Percentiles rank a stretch among this genome's conserved stretches.
These are phyloP conservation scores for Hippocampus kuda DNA, from an alignment of 2,797 vertebrate genomes.

Conservation along the genomic window DNA sequence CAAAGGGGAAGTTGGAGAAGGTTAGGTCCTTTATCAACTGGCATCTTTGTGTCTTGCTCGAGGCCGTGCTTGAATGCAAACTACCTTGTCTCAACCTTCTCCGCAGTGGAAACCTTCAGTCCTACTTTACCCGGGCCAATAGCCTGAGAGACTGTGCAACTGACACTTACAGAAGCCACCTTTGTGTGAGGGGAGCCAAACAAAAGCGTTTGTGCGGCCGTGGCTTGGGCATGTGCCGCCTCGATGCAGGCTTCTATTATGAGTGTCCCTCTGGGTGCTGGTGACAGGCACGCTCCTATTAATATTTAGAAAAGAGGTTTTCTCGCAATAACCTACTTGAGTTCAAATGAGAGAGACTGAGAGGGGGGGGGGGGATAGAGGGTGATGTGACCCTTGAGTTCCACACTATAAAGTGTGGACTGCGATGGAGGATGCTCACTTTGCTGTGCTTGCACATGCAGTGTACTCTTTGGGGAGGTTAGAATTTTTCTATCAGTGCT, in stretches of 20 bases:
- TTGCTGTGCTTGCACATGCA: constrained; percentile 13
- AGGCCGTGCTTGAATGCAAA: background rate
- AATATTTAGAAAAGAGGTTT: constrained; percentile 69
- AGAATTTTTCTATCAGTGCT: constrained; percentile 17
- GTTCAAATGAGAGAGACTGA: constrained; percentile 48
- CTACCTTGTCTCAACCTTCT: background rate
- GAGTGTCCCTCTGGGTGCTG: constrained; percentile 59
- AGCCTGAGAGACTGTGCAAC: background rate
- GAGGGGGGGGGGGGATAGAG: constrained; percentile 16
- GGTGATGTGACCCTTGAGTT: constrained; percentile 17
- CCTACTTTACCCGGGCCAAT: background rate
- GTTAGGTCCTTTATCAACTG: background rate
- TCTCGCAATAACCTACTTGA: constrained; percentile 66
- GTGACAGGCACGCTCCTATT: constrained; percentile 63
- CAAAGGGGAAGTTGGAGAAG: background rate
- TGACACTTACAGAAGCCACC: background rate
- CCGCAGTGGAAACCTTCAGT: background rate
- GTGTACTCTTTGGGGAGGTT: background rate
- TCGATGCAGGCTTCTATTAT: constrained; percentile 63
- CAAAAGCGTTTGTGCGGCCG: constrained; percentile 24
- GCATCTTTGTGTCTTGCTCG: background rate
- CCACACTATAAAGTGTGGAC: constrained; percentile 20
- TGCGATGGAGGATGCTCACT: constrained; percentile 16
- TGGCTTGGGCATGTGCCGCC: constrained; percentile 36
- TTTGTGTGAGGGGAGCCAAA: background rate